These are phyloP conservation scores for Mechanitis mazaeus DNA, from an alignment of 2,888 invertebrate genomes.

Conservation along the genomic window DNA sequence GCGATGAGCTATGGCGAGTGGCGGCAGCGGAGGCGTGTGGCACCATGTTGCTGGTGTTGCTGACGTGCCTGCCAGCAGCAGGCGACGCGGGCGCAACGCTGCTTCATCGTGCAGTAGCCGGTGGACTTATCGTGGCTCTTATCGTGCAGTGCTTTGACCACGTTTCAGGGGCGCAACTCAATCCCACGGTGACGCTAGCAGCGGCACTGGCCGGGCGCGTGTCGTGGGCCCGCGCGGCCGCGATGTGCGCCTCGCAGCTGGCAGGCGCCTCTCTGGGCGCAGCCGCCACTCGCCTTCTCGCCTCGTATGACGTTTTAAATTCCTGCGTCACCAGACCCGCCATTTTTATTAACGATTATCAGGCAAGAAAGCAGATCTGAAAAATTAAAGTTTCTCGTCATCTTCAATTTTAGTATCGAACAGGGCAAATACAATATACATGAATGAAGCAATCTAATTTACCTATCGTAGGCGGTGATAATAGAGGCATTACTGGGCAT, in stretches of 20 bases:
- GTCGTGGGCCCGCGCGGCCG: constrained; percentile 69
- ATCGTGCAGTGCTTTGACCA: constrained; percentile 85
- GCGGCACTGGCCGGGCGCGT: constrained; percentile 76
- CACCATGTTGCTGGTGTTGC: constrained; percentile 80
- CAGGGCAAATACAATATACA: no score
- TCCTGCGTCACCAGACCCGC: constrained; percentile 36
- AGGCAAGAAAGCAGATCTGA: constrained; percentile 51
- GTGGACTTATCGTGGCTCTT: constrained; percentile 81
- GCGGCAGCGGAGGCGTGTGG: constrained; percentile 80
- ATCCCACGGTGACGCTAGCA: constrained; percentile 84
- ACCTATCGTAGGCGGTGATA: constrained; percentile 55
- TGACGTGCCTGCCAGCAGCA: constrained; percentile 80
- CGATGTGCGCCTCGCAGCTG: constrained; percentile 55
- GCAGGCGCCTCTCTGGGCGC: constrained; percentile 46
- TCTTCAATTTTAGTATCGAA: no score
- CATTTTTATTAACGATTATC: constrained; percentile 9
- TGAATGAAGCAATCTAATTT: background rate
- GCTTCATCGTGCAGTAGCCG: constrained; percentile 71
- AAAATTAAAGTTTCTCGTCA: no score
- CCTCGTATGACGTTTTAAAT: constrained; percentile 48
- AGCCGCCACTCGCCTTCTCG: constrained; percentile 68
- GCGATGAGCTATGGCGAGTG: constrained; percentile 39
- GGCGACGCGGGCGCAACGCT: constrained; percentile 38
- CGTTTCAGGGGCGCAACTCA: constrained; percentile 85
- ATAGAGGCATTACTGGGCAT: constrained; percentile 80